Evolutionary conservation across 2,113 vertebrate species (phyloP).

Genomic region (Cnemophilus loriae): DNA sequence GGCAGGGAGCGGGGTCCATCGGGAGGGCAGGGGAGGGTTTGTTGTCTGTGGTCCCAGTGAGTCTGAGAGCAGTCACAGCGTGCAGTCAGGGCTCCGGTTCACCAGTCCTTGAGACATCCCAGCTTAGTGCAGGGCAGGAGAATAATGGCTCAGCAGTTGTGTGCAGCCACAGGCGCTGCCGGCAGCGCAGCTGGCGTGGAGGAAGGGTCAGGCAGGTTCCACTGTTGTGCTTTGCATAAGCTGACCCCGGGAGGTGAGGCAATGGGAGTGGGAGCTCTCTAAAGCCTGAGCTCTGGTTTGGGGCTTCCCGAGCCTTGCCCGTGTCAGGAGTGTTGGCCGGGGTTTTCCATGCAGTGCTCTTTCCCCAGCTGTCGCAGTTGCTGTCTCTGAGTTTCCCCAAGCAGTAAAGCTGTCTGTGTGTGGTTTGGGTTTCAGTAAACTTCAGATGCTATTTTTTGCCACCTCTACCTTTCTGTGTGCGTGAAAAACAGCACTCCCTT

Average conservation of each 20-base stretch:
- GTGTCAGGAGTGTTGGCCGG: neutral
- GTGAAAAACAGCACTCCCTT: neutral
- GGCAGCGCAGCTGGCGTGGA: rapidly evolving
- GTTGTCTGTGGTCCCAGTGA: neutral
- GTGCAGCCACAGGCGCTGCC: neutral
- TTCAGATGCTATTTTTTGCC: neutral
- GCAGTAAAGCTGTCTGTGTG: neutral
- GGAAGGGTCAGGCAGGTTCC: neutral
- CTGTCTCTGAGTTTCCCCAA: neutral
- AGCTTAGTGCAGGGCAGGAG: neutral
- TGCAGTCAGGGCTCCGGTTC: neutral
- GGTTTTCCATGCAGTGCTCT: neutral
- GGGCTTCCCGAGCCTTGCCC: neutral
- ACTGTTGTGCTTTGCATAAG: neutral
- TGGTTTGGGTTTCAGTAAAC: neutral
- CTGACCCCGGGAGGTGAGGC: neutral
- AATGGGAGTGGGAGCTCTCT: neutral
- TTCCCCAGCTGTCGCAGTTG: neutral
- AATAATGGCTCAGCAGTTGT: neutral
- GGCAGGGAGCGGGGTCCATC: neutral
- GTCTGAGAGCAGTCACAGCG: rapidly evolving
- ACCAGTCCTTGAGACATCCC: neutral
- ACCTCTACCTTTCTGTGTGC: neutral
- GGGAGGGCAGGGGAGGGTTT: neutral
- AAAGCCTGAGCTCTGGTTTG: neutral